A percentile compares a stretch with the other conserved stretches of the same genome.
phyloP scores from a whole-genome alignment of 35 echinoderm and acorn worm genomes.

The Chiridota heheva region DNA sequence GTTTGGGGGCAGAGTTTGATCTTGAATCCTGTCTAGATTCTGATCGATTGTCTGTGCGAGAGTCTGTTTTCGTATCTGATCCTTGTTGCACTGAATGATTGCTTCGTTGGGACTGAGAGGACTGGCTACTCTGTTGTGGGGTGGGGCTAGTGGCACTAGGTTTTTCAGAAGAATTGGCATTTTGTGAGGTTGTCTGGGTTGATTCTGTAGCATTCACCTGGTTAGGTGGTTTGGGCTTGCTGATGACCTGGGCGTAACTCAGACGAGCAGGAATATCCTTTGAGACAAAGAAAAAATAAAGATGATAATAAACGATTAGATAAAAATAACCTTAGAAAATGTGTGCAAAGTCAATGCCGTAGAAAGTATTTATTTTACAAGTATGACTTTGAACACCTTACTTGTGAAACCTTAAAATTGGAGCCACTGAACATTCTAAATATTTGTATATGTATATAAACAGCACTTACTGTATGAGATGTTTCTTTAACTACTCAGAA shows the following conservation, averaged over 20 bases:
- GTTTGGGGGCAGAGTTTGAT: slow-evolving; percentile 6
- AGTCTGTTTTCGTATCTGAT: slow-evolving; percentile 29
- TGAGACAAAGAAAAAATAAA: slow-evolving; percentile 8
- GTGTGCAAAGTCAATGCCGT: background rate
- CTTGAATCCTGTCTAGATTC: slow-evolving; percentile 10
- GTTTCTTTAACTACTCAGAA: no score
- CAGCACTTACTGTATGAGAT: no score
- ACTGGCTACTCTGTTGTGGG: background rate
- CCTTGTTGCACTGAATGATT: slow-evolving; percentile 13
- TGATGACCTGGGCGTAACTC: slow-evolving; percentile 67
- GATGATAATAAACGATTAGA: background rate
- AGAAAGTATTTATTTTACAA: background rate
- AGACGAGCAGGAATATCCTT: slow-evolving; percentile 46
- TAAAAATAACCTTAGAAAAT: background rate
- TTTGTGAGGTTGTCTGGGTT: background rate
- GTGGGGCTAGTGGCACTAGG: slow-evolving; percentile 13
- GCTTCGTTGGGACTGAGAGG: background rate
- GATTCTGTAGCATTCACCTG: background rate
- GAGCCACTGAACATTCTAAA: no score
- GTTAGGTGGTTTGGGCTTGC: slow-evolving; percentile 47
- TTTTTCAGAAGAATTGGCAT: slow-evolving; percentile 26
- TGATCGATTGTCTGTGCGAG: background rate
- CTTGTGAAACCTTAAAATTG: no score
- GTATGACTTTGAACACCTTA: no score
- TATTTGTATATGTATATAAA: no score